Base-by-base conservation (phyloP, 2,113 vertebrate genomes). In the Nycticorax nycticorax region DNA sequence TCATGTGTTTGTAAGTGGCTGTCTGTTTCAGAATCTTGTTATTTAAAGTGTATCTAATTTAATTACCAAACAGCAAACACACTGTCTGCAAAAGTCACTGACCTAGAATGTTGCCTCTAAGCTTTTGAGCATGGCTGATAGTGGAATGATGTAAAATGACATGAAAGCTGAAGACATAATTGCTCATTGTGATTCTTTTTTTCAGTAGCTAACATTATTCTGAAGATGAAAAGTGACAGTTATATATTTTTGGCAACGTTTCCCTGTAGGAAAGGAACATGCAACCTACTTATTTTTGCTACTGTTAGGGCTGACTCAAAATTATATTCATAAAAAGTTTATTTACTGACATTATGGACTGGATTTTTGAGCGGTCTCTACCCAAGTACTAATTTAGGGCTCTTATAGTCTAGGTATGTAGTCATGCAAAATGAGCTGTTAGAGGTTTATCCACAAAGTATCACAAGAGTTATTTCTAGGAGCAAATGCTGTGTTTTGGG, bases 151-250 rank as follows among this genome's bases (percentile, higher is more conserved):
- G 88, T 96, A 97, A 97, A 97, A 95, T 92, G 95, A 96, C 97
- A 96, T 97, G 97, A 97, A 97, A 95, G 94, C 93, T 92, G 96
- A 95, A 97, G 89, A 88, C 95, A 97, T 98, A 97, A 97, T 97
- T 97, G 95, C 95, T 96, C 96, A 95, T 91, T 96, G 92, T 95
- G 74, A 80, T 82, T 92, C 74, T 91, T 59, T 95, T 96, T 95
- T 96, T 89, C 85, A 83, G 88, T 77, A 92, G 94, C 80, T 96
- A 96, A 96, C 90, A 35, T 92, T 96, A 89, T 93, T 95, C 89
- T 4, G 4, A 95, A 97, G 85, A 95, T 96, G 94, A 96, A 94
- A 97, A 97, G 92, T 95, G 91, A 90, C 94, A 97, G 95, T 94
- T 96, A 69, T 89, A 64, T 97, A 97, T 97, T 97, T 97, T 97